Evolutionary conservation across 2,888 invertebrate species (phyloP), one percentile per base, ranked within the genome.

Genomic region (Ecliptopera silaceata): DNA sequence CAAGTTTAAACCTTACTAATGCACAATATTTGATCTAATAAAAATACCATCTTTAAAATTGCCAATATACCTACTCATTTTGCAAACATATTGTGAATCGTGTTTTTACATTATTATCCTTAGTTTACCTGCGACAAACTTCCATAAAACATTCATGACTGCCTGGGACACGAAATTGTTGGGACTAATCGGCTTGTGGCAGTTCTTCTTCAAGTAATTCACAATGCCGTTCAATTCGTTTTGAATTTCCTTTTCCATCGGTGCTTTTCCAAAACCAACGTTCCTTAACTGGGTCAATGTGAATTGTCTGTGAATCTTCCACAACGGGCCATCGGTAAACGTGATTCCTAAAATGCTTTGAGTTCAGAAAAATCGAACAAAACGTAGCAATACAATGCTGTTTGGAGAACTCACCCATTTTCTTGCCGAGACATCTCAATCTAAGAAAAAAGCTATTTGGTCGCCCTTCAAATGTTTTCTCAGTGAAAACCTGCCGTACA

Each of bases 391-490:
- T 32, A 26, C 8, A 46, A 50, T 34, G 43, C 11, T 31, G 45
- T 32, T 26, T 31, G 4, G 12, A 38, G 36, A 29, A 43, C 75
- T 77, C 76, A 95, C 96, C 96, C 64, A 92, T 82, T 78, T 93
- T 86, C 75, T 94, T 92, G 12, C 95, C 95, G 60, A 94, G 93
- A 20, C 95, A 92, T 53, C 95, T 88, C 56, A 95, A 78, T 62
- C 92, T 88, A 66, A 94, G 93, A 72, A 95, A 94, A 73, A 95
- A 95, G 22, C 93, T 95, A 65, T 94, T 92, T 0, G 95, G 95
- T 56, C 96, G 88, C 0, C 94, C 95, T 70, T 94, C 94, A 66
- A 95, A 95, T 57, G 94, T 94, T 13, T 93, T 93, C 8, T 91
- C 88, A 0, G 88, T 88, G 39, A 95, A 89, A 4, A 93, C 93